phyloP scores from a whole-genome alignment of 2,797 vertebrate genomes.

The Hipposideros larvatus region DNA sequence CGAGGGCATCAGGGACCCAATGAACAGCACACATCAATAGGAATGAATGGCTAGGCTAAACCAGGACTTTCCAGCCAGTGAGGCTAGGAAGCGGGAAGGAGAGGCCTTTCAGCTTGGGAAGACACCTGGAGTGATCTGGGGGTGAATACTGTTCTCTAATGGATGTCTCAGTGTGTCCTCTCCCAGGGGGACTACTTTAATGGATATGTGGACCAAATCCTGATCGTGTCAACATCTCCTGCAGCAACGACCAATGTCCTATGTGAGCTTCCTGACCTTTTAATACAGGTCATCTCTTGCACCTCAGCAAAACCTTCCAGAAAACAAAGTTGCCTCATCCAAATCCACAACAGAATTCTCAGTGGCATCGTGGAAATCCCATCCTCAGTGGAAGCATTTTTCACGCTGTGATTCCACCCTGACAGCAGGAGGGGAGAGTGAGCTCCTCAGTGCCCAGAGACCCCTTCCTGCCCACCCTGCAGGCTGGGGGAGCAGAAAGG shows the following conservation, averaged over 20 bases:
- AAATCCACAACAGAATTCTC: background rate
- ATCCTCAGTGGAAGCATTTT: background rate
- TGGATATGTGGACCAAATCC: background rate
- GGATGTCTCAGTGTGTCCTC: background rate
- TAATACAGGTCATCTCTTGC: background rate
- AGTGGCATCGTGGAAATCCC: background rate
- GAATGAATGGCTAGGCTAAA: background rate
- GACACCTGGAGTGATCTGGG: background rate
- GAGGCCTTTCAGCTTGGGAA: background rate
- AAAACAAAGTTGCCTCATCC: background rate
- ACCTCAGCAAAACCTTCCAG: background rate
- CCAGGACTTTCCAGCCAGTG: background rate
- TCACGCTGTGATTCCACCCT: background rate
- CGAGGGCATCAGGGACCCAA: conserved; percentile 63
- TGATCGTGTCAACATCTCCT: background rate
- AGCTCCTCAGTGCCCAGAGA: background rate
- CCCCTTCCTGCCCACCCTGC: background rate
- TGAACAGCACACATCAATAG: background rate
- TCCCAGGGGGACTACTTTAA: background rate
- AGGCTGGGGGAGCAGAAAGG: background rate
- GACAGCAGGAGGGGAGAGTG: background rate
- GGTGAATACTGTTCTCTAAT: background rate
- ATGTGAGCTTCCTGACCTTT: background rate
- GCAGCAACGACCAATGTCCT: background rate
- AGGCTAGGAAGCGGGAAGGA: background rate